Conservation (phyloP, 2,797 vertebrate species). For the Catharus ustulatus region DNA sequence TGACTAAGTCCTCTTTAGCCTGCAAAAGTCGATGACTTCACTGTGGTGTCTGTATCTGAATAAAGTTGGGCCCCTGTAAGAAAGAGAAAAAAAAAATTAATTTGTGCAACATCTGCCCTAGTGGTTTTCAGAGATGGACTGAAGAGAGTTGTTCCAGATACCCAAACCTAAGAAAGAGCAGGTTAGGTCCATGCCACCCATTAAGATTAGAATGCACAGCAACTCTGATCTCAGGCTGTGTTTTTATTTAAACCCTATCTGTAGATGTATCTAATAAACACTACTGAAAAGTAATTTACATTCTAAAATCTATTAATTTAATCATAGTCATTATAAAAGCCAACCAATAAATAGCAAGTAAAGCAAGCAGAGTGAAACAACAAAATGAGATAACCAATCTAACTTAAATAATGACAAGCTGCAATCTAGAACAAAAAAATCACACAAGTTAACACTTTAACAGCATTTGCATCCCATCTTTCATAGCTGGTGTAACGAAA, state of each 20-base stretch:
- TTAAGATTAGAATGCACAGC: slow-evolving; percentile 45
- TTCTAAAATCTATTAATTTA: slow-evolving; percentile 73
- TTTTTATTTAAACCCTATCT: slow-evolving; percentile 66
- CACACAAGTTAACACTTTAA: slow-evolving; percentile 39
- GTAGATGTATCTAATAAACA: slow-evolving; percentile 65
- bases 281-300: slow-evolving; percentile 67
- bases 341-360: slow-evolving; percentile 64
- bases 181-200: neutral
- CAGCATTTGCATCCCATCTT: neutral
- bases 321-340: slow-evolving; percentile 60
- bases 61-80: neutral
- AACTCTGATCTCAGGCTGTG: slow-evolving; percentile 61
- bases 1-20: neutral
- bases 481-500: neutral
- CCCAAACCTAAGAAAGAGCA: neutral
- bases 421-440: slow-evolving; percentile 44
- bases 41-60: neutral
- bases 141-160: neutral
- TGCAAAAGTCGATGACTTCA: neutral
- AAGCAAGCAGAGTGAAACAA: slow-evolving; percentile 69
- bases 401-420: slow-evolving; percentile 69
- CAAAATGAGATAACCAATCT: slow-evolving; percentile 69
- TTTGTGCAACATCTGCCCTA: neutral
- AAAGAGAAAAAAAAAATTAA: neutral
- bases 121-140: neutral